Base-by-base conservation (phyloP, 2,888 invertebrate genomes). In the Drosophila melanosoma region DNA sequence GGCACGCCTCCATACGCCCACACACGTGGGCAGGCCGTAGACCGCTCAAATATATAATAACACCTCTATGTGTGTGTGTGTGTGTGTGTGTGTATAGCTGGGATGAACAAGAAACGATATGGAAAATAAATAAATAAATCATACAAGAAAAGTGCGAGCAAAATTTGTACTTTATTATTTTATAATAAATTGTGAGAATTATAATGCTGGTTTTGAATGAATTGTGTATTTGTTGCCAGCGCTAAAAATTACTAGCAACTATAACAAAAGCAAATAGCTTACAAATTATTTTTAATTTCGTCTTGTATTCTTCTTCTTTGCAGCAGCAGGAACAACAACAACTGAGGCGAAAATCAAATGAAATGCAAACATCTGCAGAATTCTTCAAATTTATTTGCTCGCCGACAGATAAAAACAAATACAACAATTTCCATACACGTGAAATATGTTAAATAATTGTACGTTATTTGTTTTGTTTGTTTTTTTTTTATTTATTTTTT, bases 321-420 rank as follows among this genome's bases (percentile, higher is more conserved):
- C 42, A 57, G 57, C 61, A 69, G 60, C 48, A 58, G 33, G 29
- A 68, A 56, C 53, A 69, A 40, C 53, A 69, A 40, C 59, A 70
- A 61, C 45, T 63, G 32, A 53, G 71, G 59, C 48, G 48, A 66
- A 72, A 78, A 69, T 81, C 74, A 70, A 73, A 78, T 74, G 74
- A 54, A 79, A 77, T 63, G 60, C 75, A 74, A 83, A 76, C 81
- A 78, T 78, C 78, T 78, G 73, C 72, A 81, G 64, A 84, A 87
- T 82, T 84, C 76, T 74, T 84, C 58, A 87, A 82, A 87, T 84
- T 77, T 68, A 87, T 87, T 83, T 89, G 58, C 74, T 86, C 66
- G 59, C 69, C 58, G 59, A 42, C 70, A 67, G 69, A 36, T 38
- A 48, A 45, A 40, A 65, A 35, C 33, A 58, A 57, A 26, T 53